Base-by-base conservation (phyloP, 2,888 invertebrate genomes). In the Cryptosula pallasiana region DNA sequence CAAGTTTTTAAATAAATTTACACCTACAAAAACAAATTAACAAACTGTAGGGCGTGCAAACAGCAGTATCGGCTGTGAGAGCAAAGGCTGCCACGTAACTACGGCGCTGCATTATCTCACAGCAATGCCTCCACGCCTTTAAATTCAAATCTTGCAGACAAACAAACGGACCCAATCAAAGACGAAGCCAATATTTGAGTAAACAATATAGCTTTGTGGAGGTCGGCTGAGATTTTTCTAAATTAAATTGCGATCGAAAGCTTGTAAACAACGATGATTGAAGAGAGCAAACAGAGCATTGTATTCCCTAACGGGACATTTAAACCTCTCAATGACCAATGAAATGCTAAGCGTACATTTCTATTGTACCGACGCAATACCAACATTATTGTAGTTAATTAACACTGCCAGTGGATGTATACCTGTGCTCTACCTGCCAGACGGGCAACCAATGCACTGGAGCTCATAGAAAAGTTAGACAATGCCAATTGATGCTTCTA, bases 151-250 rank as follows among this genome's bases (percentile, higher is more conserved):
- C 45, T 20, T 45, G n/a, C 45, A 57, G 5, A 16, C 25, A 16
- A 13, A 57, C 13, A 16, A 27, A 20, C 25, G 32, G 3, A 63
- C 9, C 27, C 63, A 63, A 63, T 63, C 9, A 57, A 57, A 5
- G 63, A 13, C 63, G 3, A 63, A 25, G 25, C 63, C n/a, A 63
- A 63, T 63, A 63, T 63, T 63, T 63, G 63, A 16, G 32, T 63
- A 25, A 27, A 32, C n/a, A 57, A 25, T 29, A 5, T 20, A 23
- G 23, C 5, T 23, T 55, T 55, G 55, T 25, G 32, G 32, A 63
- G 32, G 9, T 3, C 63, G 57, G 23, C 25, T 13, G 63, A 32
- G 63, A 63, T 63, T 63, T 63, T 63, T 25, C 25, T 25, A 63
- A 25, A 23, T 63, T 27, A 63, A 63, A 63, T 27, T 29, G 32